Evolutionary conservation across 2,888 invertebrate species (phyloP).

Genomic region (Elysia crispata): DNA sequence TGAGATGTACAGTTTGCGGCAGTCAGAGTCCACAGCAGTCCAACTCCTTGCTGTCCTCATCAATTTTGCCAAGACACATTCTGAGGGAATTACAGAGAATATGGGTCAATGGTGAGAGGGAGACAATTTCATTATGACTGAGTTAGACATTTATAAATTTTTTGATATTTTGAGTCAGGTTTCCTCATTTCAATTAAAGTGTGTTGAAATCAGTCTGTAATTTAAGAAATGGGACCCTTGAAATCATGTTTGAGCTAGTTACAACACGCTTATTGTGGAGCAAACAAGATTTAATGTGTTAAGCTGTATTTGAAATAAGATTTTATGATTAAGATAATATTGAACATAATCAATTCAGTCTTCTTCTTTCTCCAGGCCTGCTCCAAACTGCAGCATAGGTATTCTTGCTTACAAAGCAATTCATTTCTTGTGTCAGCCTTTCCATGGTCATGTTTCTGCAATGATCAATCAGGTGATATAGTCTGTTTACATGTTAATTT

Average conservation of each 20-base stretch:
- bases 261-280: too few relatives aligned
- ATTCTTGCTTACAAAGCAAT: conserved; percentile 46
- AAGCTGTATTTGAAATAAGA: too few relatives aligned
- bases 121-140: neutral
- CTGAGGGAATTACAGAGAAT: conserved; percentile 53
- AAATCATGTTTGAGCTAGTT: too few relatives aligned
- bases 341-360: too few relatives aligned
- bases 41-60: conserved; percentile 74
- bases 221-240: too few relatives aligned
- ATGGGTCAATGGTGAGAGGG: conserved; percentile 50
- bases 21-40: conserved; percentile 78
- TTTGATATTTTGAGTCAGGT: neutral
- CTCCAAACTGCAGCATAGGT: conserved; percentile 33
- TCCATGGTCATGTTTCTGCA: conserved; percentile 78
- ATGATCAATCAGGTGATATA: conserved; percentile 70
- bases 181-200: neutral
- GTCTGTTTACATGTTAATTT: too few relatives aligned
- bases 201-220: too few relatives aligned
- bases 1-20: conserved; percentile 77
- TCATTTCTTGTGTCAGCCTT: conserved; percentile 61
- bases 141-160: neutral
- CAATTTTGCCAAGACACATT: conserved; percentile 69
- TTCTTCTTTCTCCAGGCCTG: conserved; percentile 38
- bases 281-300: too few relatives aligned
- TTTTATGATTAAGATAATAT: too few relatives aligned